Evolutionary conservation across 2,888 invertebrate species (phyloP), one percentile per base, ranked within the genome.

Genomic region (Boloria selene): DNA sequence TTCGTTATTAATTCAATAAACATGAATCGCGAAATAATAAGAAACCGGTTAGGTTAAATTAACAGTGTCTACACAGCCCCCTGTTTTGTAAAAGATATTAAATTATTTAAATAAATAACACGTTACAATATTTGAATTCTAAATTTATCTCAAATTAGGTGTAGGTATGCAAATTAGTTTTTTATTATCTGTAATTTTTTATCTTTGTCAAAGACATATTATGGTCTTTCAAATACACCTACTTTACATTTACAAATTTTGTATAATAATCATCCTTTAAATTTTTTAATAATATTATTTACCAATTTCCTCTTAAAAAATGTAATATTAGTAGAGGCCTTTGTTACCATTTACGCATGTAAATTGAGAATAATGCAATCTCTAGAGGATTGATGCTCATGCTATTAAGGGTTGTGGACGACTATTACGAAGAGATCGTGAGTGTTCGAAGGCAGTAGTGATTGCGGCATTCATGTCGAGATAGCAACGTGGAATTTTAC

Each of bases 1-100:
- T 47, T 17, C 61, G 26, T 62, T 62, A 54, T 62, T 54, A 31
- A 54, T 49, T 54, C 17, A 61, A 45, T 61, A 50, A 44, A 61
- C 38, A 22, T 52, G 53, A 62, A 42, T 26, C 45, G 56, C 44
- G 18, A 55, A n/a, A n/a, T 10, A 44, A 55, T 55, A 44, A 55
- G 6, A n/a, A 45, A 55, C 55, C 44, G 55, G 55, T 55, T n/a
- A 0, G 42, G 44, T 14, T 44, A 14, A 55, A 22, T 18, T 10
- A 44, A 22, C 44, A 44, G 18, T 22, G 22, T 56, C 44, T 54
- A 10, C 54, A 55, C 54, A 18, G 44, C 45, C 45, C 22, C 13
- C 56, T 22, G 13, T 22, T 44, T 45, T 45, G 45, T n/a, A 18
- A 22, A 18, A 13, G 18, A 45, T n/a, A 44, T 56, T 44, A 45